These are phyloP conservation scores for Nineta flava DNA, from an alignment of 2,888 invertebrate genomes.

Conservation along the genomic window DNA sequence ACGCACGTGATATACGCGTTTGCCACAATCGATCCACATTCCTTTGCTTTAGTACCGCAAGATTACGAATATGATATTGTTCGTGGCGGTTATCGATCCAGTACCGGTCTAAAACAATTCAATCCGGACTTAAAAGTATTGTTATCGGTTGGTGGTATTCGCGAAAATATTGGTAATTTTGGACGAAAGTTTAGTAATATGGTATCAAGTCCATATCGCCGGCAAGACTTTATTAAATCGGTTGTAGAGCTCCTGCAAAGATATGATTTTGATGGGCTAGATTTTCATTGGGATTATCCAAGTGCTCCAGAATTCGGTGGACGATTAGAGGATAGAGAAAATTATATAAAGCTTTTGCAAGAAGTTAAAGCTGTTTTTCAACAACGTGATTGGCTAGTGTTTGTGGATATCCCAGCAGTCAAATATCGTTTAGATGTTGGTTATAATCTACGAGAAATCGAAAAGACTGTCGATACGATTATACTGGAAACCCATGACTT, in stretches of 20 bases:
- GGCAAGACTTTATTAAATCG: constrained; percentile 44
- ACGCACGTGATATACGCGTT: constrained; percentile 61
- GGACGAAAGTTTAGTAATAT: constrained; percentile 45
- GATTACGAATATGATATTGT: constrained; percentile 56
- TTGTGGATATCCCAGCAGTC: constrained; percentile 41
- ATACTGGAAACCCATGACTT: constrained; percentile 51
- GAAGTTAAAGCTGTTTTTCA: constrained; percentile 44
- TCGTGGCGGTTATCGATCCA: constrained; percentile 58
- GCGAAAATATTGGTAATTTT: constrained; percentile 29
- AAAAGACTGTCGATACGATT: constrained; percentile 46
- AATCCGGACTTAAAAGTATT: constrained; percentile 52
- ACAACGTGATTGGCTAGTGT: constrained; percentile 36
- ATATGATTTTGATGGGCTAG: constrained; percentile 66
- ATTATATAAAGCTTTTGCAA: constrained; percentile 37
- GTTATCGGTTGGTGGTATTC: constrained; percentile 56
- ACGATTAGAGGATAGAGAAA: constrained; percentile 32
- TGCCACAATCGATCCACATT: constrained; percentile 50
- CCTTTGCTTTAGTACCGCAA: constrained; percentile 40
- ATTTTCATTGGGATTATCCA: constrained; percentile 66
- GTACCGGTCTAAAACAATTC: constrained; percentile 46
- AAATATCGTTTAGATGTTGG: constrained; percentile 48
- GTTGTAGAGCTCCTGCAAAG: constrained; percentile 45
- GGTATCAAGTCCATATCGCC: constrained; percentile 35
- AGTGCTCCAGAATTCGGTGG: constrained; percentile 32
- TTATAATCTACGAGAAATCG: constrained; percentile 42